These are phyloP conservation scores for Paragorgia papillata DNA, from an alignment of 92 coral and sea anemone genomes.

Conservation along the genomic window DNA sequence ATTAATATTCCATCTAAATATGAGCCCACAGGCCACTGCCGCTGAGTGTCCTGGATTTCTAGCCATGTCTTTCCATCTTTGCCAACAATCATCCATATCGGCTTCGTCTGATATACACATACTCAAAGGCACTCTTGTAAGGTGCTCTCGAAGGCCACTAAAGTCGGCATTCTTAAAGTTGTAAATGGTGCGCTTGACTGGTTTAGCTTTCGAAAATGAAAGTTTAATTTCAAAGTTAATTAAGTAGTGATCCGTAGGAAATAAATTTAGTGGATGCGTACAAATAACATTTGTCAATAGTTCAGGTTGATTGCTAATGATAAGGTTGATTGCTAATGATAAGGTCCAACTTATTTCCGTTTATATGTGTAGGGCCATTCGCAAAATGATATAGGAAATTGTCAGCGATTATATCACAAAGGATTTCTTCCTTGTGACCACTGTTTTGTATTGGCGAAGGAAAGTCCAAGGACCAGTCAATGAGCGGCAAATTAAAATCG, in stretches of 20 bases:
- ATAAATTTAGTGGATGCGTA: background rate
- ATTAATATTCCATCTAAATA: no score
- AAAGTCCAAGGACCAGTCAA: slow-evolving; percentile 34
- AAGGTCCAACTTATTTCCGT: slow-evolving; percentile 7
- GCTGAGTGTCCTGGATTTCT: no score
- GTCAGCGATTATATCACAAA: background rate
- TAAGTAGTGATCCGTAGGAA: slow-evolving; percentile 57
- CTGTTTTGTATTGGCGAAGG: background rate
- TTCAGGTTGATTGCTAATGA: background rate
- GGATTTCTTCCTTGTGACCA: background rate
- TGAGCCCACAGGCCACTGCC: no score
- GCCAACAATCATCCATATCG: slow-evolving; percentile 44
- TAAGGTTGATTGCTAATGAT: no score
- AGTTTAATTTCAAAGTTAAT: slow-evolving; percentile 27
- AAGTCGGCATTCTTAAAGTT: slow-evolving; percentile 49
- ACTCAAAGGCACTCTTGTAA: slow-evolving; percentile 14
- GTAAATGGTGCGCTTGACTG: slow-evolving; percentile 28
- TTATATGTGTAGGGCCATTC: slow-evolving; percentile 13
- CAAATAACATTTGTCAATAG: background rate
- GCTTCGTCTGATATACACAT: slow-evolving; percentile 3
- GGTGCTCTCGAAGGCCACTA: slow-evolving; percentile 15
- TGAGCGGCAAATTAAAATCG: slow-evolving; percentile 22
- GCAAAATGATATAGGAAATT: background rate
- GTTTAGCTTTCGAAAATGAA: slow-evolving; percentile 36
- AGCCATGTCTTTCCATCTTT: no score